phyloP scores from a whole-genome alignment of 1,140 invertebrate genomes.

The Phymorhynchus buccinoides region DNA sequence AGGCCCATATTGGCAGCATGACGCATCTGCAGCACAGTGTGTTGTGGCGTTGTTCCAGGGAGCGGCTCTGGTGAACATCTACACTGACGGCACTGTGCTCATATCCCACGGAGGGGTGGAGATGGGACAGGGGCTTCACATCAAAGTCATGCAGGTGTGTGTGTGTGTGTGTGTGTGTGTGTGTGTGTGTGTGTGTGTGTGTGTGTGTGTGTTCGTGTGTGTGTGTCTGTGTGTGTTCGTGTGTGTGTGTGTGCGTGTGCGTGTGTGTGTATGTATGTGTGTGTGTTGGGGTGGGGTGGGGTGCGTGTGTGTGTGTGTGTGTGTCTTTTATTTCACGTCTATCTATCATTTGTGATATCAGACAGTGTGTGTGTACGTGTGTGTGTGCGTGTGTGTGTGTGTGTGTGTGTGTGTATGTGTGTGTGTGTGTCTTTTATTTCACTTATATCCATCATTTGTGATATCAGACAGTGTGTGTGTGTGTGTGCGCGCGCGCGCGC shows the following conservation, averaged over 20 bases:
- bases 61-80: background rate
- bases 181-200: background rate
- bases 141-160: background rate
- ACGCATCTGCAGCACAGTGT: too few species aligned
- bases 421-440: too few species aligned
- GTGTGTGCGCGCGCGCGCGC: background rate
- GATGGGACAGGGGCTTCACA: background rate
- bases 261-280: constrained; percentile 15
- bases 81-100: background rate
- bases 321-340: too few species aligned
- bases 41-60: background rate
- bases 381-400: background rate
- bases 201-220: background rate
- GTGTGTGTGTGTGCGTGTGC: background rate
- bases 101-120: constrained; percentile 74
- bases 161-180: background rate
- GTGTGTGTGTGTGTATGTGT: background rate
- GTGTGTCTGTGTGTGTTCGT: background rate
- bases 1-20: too few species aligned
- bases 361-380: background rate
- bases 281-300: background rate
- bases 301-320: too few species aligned
- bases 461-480: background rate
- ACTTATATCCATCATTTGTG: too few species aligned
- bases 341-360: too few species aligned